A percentile compares a stretch with the other conserved stretches of the same genome.
phyloP scores from a whole-genome alignment of 2,888 invertebrate species.

The Abrostola tripartita region DNA sequence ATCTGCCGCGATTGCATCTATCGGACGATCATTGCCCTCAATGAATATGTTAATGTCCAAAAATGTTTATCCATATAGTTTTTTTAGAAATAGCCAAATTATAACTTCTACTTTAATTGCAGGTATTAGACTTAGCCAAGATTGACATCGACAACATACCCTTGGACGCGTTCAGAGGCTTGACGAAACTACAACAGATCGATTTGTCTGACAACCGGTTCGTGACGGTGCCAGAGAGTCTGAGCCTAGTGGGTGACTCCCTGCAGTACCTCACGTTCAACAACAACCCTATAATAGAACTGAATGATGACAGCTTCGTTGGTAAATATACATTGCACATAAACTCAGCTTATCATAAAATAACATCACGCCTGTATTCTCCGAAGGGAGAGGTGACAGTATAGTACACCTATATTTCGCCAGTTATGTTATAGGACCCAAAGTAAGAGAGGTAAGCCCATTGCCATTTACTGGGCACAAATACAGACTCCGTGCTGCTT shows the following conservation, averaged over 20 bases:
- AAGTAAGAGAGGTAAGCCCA: too few species aligned
- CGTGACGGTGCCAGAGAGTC: conserved; percentile 87
- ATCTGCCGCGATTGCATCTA: too few species aligned
- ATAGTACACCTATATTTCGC: too few species aligned
- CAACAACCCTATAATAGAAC: conserved; percentile 88
- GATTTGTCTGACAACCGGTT: conserved; percentile 90
- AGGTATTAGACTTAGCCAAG: conserved; percentile 88
- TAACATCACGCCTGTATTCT: too few species aligned
- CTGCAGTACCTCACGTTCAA: conserved; percentile 89
- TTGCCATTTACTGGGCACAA: too few species aligned
- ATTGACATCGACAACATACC: conserved; percentile 89
- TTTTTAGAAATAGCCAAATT: neutral
- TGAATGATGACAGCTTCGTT: conserved; percentile 89
- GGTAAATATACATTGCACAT: conserved; percentile 71
- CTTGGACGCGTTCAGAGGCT: conserved; percentile 82
- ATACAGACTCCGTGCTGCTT: too few species aligned
- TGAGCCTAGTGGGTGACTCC: conserved; percentile 85
- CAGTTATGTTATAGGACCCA: too few species aligned
- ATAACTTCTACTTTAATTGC: conserved; percentile 46
- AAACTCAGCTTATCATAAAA: too few species aligned
- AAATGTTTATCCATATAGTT: too few species aligned
- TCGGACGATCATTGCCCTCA: too few species aligned
- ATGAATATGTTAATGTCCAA: conserved; percentile 6
- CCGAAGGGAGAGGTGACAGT: too few species aligned
- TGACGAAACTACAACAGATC: conserved; percentile 85